Evolutionary conservation across 2,888 invertebrate genomes (phyloP), one percentile per base, ranked within the genome.

Genomic region (Neoaliturus tenellus): DNA sequence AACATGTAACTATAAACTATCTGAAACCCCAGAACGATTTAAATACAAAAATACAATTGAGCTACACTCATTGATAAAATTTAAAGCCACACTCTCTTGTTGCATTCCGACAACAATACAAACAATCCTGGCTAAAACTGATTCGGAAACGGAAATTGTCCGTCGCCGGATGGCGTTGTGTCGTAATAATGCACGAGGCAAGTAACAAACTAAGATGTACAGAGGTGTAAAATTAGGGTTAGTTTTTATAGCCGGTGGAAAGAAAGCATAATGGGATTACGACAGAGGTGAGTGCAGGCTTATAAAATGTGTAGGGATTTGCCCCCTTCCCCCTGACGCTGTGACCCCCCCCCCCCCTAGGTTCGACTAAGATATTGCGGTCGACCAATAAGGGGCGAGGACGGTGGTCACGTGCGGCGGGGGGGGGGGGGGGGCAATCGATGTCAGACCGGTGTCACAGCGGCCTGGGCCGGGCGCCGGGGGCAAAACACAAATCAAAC

Each of bases 241-340:
- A 51, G 78, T 78, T 78, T 78, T 78, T 78, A 78, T 78, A 78
- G 78, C 14, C 14, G 78, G 51, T 10, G 78, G 78, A 78, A 75
- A 48, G 75, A 48, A 48, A 75, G 31, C 25, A 48, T 75, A 75
- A 78, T 55, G 78, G 78, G 78, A 78, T 78, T 78, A 78, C 48
- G 35, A 25, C 33, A n/a, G n/a, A 55, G 55, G 48, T 48, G 55
- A 55, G 48, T 48, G 48, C 28, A 35, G 55, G 78, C 78, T 51
- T 78, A 55, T 78, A 78, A 78, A 78, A 78, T 51, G 78, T 78
- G 78, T n/a, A 78, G 35, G 51, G 78, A 78, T 75, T 75, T 44
- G 20, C 39, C 6, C 33, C 35, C 73, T 44, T 23, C 48, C 44
- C 75, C 75, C 75, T 28, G 28, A 4, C 2, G 35, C 71, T 1